phyloP scores from a whole-genome alignment of 2,797 vertebrate species.

The Poeciliopsis gracilis region DNA sequence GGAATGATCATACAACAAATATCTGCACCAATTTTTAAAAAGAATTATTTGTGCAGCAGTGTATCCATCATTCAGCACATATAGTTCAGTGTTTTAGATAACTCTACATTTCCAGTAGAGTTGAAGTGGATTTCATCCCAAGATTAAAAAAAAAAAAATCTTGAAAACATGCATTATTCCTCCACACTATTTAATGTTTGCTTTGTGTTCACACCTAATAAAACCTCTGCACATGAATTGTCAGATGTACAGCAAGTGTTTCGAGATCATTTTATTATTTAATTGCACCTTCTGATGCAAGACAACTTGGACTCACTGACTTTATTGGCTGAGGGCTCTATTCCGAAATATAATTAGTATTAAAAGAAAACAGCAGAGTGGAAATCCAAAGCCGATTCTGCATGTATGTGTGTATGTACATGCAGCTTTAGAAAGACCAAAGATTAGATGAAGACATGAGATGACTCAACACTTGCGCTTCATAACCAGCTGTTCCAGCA shows the following conservation, averaged over 20 bases:
- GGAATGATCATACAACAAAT: background rate
- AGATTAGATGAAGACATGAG: background rate
- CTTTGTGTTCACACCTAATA: background rate
- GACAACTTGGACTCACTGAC: constrained; percentile 24
- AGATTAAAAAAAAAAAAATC: background rate
- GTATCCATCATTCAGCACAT: background rate
- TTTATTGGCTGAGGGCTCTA: constrained; percentile 13
- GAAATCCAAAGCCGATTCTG: background rate
- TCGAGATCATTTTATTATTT: background rate
- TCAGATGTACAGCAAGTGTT: background rate
- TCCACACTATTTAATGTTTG: background rate
- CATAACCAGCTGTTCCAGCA: background rate
- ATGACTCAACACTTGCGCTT: background rate
- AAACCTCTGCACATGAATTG: background rate
- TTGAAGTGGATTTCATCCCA: background rate
- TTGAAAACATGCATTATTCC: background rate
- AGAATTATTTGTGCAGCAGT: background rate
- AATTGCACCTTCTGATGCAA: background rate
- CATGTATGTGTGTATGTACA: background rate
- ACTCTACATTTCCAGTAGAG: background rate
- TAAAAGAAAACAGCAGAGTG: constrained; percentile 1
- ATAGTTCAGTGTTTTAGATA: too few species aligned
- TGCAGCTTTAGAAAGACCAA: background rate
- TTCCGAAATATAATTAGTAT: background rate
- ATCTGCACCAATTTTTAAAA: background rate